Evolutionary conservation across 1,140 invertebrate genomes (phyloP).

Genomic region (Pemphigus obesinymphae): DNA sequence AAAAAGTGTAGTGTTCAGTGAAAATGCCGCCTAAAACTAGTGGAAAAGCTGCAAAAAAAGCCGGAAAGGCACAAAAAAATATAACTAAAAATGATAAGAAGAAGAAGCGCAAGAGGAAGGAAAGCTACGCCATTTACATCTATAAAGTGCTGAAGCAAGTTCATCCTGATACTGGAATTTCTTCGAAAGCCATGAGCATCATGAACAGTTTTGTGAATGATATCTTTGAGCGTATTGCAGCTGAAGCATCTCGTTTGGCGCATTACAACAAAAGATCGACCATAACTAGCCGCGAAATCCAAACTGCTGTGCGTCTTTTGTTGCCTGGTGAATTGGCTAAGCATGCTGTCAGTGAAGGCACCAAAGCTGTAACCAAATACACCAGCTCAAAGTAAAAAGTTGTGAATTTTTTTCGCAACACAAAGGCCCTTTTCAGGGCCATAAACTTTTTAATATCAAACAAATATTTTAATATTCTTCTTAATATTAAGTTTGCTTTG

Average conservation of each 20-base stretch:
- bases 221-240: no score
- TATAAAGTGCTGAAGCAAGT: conserved; percentile 69
- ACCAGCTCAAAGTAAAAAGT: conserved; percentile 54
- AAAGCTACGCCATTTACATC: conserved; percentile 67
- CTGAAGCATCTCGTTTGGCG: no score
- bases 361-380: conserved; percentile 51
- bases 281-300: no score
- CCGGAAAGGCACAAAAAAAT: conserved; percentile 57
- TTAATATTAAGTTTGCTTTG: no score
- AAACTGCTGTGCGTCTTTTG: no score
- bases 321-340: no score
- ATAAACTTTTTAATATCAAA: conserved; percentile 46
- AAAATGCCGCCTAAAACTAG: conserved; percentile 11
- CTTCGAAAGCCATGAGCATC: conserved; percentile 59
- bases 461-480: no score
- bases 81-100: conserved; percentile 51
- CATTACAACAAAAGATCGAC: no score
- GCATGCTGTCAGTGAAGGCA: no score
- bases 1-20: no score
- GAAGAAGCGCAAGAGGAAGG: conserved; percentile 59
- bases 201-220: no score
- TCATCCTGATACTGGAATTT: conserved; percentile 65
- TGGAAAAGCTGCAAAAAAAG: conserved; percentile 52
- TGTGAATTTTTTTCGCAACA: neutral
- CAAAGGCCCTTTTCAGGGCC: conserved; percentile 50